phyloP scores from a whole-genome alignment of 2,113 vertebrate species.

The Tragelaphus buxtoni region DNA sequence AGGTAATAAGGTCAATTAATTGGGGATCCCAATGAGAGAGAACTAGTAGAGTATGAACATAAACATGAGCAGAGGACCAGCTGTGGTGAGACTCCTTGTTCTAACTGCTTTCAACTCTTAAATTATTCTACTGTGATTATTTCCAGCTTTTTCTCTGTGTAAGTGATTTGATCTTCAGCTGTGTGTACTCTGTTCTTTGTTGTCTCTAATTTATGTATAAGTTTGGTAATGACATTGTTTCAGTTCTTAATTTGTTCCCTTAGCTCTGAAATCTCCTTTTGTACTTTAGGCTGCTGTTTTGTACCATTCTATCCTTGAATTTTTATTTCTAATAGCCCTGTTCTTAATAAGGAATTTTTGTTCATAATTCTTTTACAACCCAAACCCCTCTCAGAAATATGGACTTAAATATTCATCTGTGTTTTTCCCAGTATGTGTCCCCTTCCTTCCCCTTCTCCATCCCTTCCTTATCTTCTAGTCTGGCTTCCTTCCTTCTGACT shows the following conservation, averaged over 20 bases:
- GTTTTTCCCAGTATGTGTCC: neutral
- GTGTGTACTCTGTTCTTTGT: neutral
- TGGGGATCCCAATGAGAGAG: neutral
- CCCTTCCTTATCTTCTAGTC: neutral
- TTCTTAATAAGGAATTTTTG: neutral
- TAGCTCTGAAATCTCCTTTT: neutral
- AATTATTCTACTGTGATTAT: neutral
- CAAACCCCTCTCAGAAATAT: neutral
- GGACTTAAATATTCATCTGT: neutral
- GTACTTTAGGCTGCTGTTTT: neutral
- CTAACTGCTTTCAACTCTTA: neutral
- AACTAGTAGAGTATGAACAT: neutral
- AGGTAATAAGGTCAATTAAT: too few relatives aligned
- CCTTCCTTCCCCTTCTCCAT: neutral
- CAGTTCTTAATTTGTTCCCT: conserved; percentile 34
- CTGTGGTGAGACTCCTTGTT: neutral
- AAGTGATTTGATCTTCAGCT: conserved; percentile 35
- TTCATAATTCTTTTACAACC: neutral
- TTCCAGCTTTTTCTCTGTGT: neutral
- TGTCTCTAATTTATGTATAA: conserved; percentile 31
- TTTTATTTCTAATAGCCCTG: neutral
- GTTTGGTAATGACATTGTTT: conserved; percentile 14
- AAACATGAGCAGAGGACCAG: neutral
- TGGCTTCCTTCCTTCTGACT: neutral
- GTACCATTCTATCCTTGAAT: neutral